Percentiles rank a stretch among this genome's conserved stretches.
These are phyloP conservation scores for Calosoma granatense DNA, from an alignment of 1,140 invertebrate genomes.

Conservation along the genomic window DNA sequence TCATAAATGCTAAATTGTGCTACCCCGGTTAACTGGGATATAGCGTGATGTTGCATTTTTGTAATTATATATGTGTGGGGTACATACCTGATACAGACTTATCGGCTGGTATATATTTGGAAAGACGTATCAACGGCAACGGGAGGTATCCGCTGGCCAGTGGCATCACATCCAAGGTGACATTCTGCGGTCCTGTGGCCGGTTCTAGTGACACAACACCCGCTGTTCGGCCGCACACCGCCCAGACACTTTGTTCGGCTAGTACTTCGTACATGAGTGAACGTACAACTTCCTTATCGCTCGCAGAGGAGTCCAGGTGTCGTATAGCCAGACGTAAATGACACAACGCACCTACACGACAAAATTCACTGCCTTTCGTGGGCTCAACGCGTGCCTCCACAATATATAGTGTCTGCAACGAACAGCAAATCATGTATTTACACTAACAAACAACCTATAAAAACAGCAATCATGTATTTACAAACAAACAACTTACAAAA, in stretches of 20 bases:
- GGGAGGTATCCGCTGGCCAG: conserved; percentile 80
- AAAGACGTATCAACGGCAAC: conserved; percentile 76
- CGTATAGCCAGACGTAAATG: conserved; percentile 67
- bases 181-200: conserved; percentile 54
- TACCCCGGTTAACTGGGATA: too few relatives aligned
- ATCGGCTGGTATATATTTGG: conserved; percentile 80
- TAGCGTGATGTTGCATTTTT: not conserved
- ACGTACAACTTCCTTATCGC: conserved; percentile 19
- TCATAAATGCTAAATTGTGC: too few relatives aligned
- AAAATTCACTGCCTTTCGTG: conserved; percentile 72
- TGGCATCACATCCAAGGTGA: conserved; percentile 84
- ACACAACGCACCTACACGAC: conserved; percentile 78
- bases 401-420: conserved; percentile 67
- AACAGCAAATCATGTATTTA: not conserved
- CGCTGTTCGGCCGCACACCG: conserved; percentile 77
- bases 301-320: conserved; percentile 33
- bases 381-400: conserved; percentile 73
- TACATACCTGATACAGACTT: conserved; percentile 31
- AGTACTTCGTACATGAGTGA: conserved; percentile 89
- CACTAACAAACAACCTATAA: too few relatives aligned
- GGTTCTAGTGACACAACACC: conserved; percentile 72
- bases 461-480: not conserved
- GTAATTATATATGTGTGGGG: not conserved
- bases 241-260: conserved; percentile 86
- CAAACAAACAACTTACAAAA: too few relatives aligned